Evolutionary conservation across 2,888 invertebrate genomes (phyloP), one percentile per base, ranked within the genome.

Genomic region (Clivina fossor): DNA sequence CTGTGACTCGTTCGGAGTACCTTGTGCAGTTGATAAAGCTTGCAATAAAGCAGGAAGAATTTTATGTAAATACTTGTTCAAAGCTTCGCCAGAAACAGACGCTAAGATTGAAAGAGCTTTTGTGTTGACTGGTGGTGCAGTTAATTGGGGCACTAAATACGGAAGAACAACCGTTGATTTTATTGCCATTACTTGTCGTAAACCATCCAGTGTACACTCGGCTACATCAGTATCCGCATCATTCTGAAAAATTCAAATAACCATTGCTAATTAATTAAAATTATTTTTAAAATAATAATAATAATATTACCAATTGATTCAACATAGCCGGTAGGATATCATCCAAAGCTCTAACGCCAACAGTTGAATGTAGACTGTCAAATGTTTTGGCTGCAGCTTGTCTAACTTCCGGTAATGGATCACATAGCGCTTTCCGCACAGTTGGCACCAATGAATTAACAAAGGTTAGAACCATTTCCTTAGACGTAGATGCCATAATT

Each of bases 321-420:
- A 99, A 80, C 83, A 99, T 88, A 58, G 87, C 84, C 51, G 96
- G 95, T 62, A 99, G 78, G 74, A 99, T 96, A 71, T 99, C 98
- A 74, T 99, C 98, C 50, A 99, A 79, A 40, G 98, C 96, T 69
- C 91, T 84, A 59, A 87, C 84, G 50, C 95, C 98, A 59, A 96
- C 94, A 60, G 93, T 95, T 51, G 89, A 85, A 78, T 98, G 96
- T 62, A 99, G 82, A 65, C 92, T 90, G 73, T 97, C 96, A 76
- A 99, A 99, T 0, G 98, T 96, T 69, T 90, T 89, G 7, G 98
- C 98, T 0, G 98, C 98, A 3, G 97, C 96, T 73, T 88, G 82
- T 44, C 99, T 81, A 44, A 92, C 98, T 75, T 94, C 93, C 0
- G 93, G 88, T 63, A 95, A 75, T 3, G 92, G 91, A 80, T 99